Evolutionary conservation across 2,113 vertebrate species (phyloP).

Genomic region (Dendrocopos noguchii): DNA sequence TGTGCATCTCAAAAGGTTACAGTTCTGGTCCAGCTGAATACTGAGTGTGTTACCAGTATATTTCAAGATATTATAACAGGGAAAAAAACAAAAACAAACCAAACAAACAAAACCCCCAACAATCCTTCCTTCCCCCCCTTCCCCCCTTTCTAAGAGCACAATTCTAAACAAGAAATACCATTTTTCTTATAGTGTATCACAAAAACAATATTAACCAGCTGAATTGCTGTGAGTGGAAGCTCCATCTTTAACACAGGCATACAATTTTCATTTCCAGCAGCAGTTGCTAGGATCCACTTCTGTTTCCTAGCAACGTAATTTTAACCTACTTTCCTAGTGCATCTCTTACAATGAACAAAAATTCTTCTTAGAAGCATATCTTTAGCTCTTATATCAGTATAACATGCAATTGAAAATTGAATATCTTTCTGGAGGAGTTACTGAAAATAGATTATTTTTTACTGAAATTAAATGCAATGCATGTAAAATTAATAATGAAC

Average conservation of each 20-base stretch:
- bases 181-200: not conserved
- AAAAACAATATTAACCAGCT: not conserved
- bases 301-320: constrained; percentile 74
- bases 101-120: too few relatives aligned
- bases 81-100: not conserved
- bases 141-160: not conserved
- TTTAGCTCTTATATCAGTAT: not conserved
- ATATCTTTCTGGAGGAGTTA: not conserved
- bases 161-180: not conserved
- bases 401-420: not conserved
- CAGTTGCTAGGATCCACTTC: constrained; percentile 70
- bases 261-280: constrained; percentile 51
- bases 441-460: not conserved
- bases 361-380: constrained; percentile 6
- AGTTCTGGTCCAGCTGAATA: not conserved
- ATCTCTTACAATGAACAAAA: not conserved
- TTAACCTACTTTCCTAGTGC: constrained; percentile 67
- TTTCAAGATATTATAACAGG: not conserved
- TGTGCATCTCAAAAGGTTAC: not conserved
- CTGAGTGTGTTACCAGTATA: not conserved
- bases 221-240: not conserved
- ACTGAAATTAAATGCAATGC: not conserved
- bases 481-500: not conserved
- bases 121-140: too few relatives aligned
- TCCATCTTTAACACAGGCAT: not conserved